Evolutionary conservation across 2,113 vertebrate species (phyloP).

Genomic region (Sander lucioperca): DNA sequence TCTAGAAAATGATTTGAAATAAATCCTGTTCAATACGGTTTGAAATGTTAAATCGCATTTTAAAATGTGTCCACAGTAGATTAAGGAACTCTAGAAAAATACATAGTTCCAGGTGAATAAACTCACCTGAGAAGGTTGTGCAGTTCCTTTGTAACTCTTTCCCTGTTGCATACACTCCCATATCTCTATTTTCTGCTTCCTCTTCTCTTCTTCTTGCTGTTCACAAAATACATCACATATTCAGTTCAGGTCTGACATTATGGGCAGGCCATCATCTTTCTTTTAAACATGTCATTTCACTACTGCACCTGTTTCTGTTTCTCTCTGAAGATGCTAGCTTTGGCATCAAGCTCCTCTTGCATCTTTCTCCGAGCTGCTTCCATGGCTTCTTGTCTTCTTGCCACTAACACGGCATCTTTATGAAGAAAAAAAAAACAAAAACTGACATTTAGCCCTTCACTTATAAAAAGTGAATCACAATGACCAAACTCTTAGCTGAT

Average conservation of each 20-base stretch:
- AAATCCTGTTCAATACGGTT: not conserved
- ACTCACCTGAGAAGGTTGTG: constrained; percentile 82
- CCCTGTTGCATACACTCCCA: constrained; percentile 94
- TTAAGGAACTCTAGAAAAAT: not conserved
- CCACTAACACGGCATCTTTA: constrained; percentile 85
- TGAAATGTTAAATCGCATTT: not conserved
- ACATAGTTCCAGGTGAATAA: not conserved
- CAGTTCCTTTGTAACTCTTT: constrained; percentile 85
- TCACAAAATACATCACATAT: constrained; percentile 4
- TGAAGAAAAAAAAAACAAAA: not conserved
- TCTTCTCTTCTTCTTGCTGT: constrained; percentile 92
- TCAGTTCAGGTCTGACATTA: not conserved
- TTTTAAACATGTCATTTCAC: too few species aligned
- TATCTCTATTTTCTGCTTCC: constrained; percentile 90
- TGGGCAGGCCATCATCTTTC: not conserved
- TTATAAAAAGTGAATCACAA: not conserved
- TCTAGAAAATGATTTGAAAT: not conserved
- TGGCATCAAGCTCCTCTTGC: constrained; percentile 91
- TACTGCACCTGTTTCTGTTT: constrained; percentile 88
- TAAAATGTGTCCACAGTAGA: not conserved
- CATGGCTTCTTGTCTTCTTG: constrained; percentile 89
- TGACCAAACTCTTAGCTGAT: not conserved
- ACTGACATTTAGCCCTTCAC: not conserved
- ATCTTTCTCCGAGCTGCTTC: constrained; percentile 90
- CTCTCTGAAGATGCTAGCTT: constrained; percentile 90